Base-by-base conservation (phyloP, 2,888 invertebrate species). In the Drosophila cognata region DNA sequence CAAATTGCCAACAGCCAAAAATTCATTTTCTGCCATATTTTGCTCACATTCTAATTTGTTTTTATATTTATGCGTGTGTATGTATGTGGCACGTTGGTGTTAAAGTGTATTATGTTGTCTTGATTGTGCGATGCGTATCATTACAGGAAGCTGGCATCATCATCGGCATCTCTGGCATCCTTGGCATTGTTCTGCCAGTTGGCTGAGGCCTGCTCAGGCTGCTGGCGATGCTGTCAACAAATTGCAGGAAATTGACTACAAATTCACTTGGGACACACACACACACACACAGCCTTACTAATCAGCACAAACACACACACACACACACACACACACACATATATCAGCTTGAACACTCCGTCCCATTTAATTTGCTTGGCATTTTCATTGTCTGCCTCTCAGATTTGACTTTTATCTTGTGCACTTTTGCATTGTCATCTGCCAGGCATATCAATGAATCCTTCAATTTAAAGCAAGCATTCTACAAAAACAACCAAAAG, bases 161-260 rank as follows among this genome's bases (percentile, higher is more conserved):
- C 60, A 18, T 36, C n/a, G 43, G 56, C 66, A 66, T 56, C 55
- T 35, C 61, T 41, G 35, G 33, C 60, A 57, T 55, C 53, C 28
- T 36, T 56, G 51, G 53, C 69, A 66, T 56, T 36, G 58, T 63
- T 59, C 57, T 46, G 59, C 57, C 35, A 29, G 1, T 4, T 41
- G 35, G 55, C 43, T 21, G 8, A 53, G 56, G 16, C 0, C 48
- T 41, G 69, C 29, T 21, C 13, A 53, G 56, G 31, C 51, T 52
- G 18, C 58, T 31, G 52, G 29, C 21, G 50, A n/a, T 67, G 58
- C 64, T 70, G 74, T 72, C 70, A 59, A 74, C 91, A 85, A 90
- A 85, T 90, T 90, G 74, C 91, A 87, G 91, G 85, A 85, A 90
- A 85, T 85, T 90, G 85, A 87, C 91, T 84, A 90, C 82, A 90